Conservation (phyloP, 2,797 vertebrate genomes). For the Pseudochirops corinnae region DNA sequence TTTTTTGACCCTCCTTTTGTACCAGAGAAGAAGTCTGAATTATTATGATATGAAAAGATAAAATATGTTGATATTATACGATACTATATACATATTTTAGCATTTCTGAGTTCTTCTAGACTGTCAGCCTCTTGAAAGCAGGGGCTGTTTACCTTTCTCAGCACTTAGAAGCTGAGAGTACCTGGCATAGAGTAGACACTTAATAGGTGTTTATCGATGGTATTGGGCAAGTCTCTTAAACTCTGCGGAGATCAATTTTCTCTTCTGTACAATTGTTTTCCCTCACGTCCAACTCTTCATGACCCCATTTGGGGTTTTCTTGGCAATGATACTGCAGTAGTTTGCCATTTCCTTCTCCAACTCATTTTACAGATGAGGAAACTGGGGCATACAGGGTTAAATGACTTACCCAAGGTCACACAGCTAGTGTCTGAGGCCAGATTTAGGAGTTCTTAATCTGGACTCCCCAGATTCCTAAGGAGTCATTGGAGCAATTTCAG, state of each 20-base stretch:
- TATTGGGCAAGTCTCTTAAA: not conserved
- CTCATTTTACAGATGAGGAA: not conserved
- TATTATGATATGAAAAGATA: too few species aligned
- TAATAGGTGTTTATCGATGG: not conserved
- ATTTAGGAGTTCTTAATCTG: not conserved
- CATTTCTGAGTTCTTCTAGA: not conserved
- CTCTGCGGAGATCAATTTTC: not conserved
- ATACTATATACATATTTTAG: not conserved
- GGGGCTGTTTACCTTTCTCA: not conserved
- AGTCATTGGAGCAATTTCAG: not conserved
- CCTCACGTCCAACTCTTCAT: not conserved
- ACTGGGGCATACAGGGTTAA: not conserved
- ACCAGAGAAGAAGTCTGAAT: not conserved
- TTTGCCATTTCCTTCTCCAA: not conserved
- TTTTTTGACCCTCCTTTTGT: not conserved
- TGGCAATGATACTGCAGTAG: not conserved
- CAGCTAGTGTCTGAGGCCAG: not conserved
- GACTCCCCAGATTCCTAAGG: not conserved
- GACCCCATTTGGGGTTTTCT: not conserved
- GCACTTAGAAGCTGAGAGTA: not conserved
- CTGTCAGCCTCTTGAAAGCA: not conserved
- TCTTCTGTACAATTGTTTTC: not conserved
- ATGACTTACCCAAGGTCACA: not conserved
- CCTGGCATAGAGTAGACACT: not conserved
- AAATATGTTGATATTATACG: too few species aligned